Conservation (phyloP, 2,797 vertebrate species). For the Apogon hyalosoma region DNA sequence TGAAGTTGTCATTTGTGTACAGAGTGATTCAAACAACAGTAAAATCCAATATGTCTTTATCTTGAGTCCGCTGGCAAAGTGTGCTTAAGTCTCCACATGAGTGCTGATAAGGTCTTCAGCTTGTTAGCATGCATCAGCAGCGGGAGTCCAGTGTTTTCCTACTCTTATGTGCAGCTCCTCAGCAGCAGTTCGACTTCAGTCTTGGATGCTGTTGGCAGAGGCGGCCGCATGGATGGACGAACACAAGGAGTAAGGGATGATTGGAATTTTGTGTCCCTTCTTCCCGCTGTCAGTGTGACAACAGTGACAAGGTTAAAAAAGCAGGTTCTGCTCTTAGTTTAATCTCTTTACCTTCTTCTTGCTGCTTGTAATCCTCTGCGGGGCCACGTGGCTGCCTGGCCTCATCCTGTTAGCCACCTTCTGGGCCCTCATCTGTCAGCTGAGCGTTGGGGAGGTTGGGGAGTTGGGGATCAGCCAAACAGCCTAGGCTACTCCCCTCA, state of each 20-base stretch:
- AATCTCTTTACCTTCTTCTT: conserved; percentile 93
- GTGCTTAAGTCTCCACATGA: conserved; percentile 39
- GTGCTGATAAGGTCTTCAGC: conserved; percentile 32
- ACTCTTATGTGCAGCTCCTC: conserved; percentile 40
- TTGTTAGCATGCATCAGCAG: conserved; percentile 36
- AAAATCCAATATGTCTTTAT: conserved; percentile 58
- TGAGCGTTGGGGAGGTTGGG: conserved; percentile 10
- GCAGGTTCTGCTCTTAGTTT: conserved; percentile 85
- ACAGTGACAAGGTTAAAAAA: conserved; percentile 87
- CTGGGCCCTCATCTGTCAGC: conserved; percentile 88
- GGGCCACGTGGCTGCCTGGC: conserved; percentile 85
- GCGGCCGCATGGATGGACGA: conserved; percentile 54
- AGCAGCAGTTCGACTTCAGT: conserved; percentile 40
- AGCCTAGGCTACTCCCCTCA: conserved; percentile 29
- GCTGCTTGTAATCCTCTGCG: conserved; percentile 89
- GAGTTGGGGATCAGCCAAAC: conserved; percentile 51
- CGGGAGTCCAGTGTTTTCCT: conserved; percentile 30
- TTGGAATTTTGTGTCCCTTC: conserved; percentile 44
- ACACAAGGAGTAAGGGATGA: conserved; percentile 24
- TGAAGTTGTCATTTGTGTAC: conserved; percentile 71
- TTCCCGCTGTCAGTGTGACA: conserved; percentile 62
- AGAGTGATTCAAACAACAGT: conserved; percentile 35
- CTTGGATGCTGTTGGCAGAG: conserved; percentile 49
- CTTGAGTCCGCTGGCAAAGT: conserved; percentile 50
- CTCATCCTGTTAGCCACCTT: conserved; percentile 96